Conservation (phyloP, 2,888 invertebrate species). For the Chaetogeoica ovagalla region DNA sequence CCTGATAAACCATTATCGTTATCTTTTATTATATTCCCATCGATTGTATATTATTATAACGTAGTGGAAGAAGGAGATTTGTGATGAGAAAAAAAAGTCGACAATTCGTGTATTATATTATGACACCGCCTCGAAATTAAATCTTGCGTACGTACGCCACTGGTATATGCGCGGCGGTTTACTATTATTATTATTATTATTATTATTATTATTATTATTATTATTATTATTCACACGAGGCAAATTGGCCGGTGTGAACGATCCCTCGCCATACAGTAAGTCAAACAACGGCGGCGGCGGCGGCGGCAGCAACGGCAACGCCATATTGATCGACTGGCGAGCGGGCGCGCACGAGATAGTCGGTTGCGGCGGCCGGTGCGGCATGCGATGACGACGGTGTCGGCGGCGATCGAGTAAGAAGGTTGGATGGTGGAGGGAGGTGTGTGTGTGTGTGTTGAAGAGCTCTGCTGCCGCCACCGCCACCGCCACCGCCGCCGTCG, state of each 20-base stretch:
- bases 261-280: constrained; percentile 33
- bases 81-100: too few species aligned
- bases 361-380: constrained; percentile 14
- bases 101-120: too few species aligned
- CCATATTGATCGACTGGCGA: constrained; percentile 51
- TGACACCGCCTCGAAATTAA: too few species aligned
- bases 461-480: neutral
- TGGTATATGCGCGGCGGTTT: neutral
- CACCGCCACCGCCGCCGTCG: neutral
- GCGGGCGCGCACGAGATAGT: constrained; percentile 44
- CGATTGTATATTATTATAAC: too few species aligned
- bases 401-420: constrained; percentile 34
- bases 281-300: constrained; percentile 26
- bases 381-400: constrained; percentile 12
- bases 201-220: too few species aligned
- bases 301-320: constrained; percentile 51
- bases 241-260: constrained; percentile 41
- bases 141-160: too few species aligned
- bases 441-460: neutral
- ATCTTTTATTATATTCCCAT: too few species aligned
- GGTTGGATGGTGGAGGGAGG: neutral
- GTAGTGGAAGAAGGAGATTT: too few species aligned
- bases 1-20: too few species aligned
- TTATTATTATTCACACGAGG: constrained; percentile 9
- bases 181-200: too few species aligned